Conservation (phyloP, 2,797 vertebrate genomes). For the Xyrichtys novacula region DNA sequence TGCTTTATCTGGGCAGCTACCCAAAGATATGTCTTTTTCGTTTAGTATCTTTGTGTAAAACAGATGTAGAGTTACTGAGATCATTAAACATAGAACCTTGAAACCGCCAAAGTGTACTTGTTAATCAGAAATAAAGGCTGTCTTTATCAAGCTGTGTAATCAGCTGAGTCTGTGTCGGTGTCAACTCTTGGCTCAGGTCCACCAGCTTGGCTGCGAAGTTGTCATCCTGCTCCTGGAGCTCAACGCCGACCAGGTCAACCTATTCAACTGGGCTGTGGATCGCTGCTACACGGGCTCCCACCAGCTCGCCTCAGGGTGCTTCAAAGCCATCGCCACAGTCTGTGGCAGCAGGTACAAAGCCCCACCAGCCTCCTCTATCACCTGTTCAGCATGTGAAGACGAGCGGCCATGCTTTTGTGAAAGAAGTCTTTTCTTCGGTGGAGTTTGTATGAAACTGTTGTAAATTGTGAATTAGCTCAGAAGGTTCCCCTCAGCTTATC, state of each 20-base stretch:
- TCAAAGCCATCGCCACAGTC: constrained; percentile 96
- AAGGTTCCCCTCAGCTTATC: constrained; percentile 34
- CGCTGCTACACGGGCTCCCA: constrained; percentile 97
- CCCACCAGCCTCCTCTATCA: not conserved
- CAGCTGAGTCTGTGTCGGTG: not conserved
- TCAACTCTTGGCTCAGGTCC: constrained; percentile 85
- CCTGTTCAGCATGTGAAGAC: not conserved
- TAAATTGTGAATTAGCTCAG: constrained; percentile 26
- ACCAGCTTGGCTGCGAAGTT: constrained; percentile 97
- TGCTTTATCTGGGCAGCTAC: constrained; percentile 12
- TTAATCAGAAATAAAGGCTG: too few relatives aligned
- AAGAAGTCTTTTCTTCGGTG: not conserved
- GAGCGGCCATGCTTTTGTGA: not conserved
- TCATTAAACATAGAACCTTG: constrained; percentile 6
- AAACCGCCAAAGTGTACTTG: constrained; percentile 21
- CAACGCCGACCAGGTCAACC: constrained; percentile 95
- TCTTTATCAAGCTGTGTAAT: too few relatives aligned
- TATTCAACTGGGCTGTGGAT: constrained; percentile 99
- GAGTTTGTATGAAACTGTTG: not conserved
- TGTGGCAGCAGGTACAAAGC: constrained; percentile 93
- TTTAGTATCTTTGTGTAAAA: constrained; percentile 3
- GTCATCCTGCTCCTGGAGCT: constrained; percentile 95
- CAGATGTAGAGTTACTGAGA: constrained; percentile 24
- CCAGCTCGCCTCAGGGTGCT: constrained; percentile 96
- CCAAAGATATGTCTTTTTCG: constrained; percentile 28